Percentiles rank a stretch among this genome's conserved stretches.
phyloP scores from a whole-genome alignment of 2,888 invertebrate genomes.

The Steinernema hermaphroditum region DNA sequence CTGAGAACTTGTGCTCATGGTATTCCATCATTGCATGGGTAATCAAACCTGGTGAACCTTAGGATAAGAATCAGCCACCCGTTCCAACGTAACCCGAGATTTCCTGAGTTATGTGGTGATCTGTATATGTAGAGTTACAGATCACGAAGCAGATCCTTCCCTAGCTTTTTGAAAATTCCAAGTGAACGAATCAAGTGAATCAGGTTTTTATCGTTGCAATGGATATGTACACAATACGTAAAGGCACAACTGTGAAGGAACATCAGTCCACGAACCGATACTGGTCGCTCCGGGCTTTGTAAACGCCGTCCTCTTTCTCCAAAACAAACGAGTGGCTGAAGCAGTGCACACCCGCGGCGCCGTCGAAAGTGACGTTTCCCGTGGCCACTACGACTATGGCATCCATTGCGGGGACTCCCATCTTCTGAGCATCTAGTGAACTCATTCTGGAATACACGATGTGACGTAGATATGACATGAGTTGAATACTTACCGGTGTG shows the following conservation, averaged over 20 bases:
- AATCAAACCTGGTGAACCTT: too few relatives aligned
- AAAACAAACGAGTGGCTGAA: constrained; percentile 42
- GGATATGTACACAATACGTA: background rate
- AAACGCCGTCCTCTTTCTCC: constrained; percentile 36
- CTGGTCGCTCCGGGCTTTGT: constrained; percentile 41
- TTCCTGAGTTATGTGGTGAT: too few relatives aligned
- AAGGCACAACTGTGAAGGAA: background rate
- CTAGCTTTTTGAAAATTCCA: too few relatives aligned
- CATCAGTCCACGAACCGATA: constrained; percentile 43
- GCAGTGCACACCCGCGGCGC: constrained; percentile 34
- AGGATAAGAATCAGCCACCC: too few relatives aligned
- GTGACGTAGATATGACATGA: too few relatives aligned
- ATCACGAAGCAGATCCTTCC: too few relatives aligned
- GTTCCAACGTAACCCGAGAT: too few relatives aligned
- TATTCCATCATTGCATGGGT: too few relatives aligned
- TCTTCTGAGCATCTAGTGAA: constrained; percentile 39
- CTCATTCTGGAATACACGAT: constrained; percentile 36
- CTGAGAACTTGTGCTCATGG: too few relatives aligned
- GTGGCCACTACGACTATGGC: background rate
- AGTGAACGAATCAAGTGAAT: too few relatives aligned
- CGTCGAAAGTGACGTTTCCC: constrained; percentile 38
- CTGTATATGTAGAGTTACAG: too few relatives aligned
- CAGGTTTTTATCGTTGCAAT: too few relatives aligned
- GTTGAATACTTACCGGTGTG: constrained; percentile 39
- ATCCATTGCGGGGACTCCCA: constrained; percentile 39